These are phyloP conservation scores for Daphoenositta chrysoptera DNA, from an alignment of 2,113 vertebrate species.

Conservation along the genomic window DNA sequence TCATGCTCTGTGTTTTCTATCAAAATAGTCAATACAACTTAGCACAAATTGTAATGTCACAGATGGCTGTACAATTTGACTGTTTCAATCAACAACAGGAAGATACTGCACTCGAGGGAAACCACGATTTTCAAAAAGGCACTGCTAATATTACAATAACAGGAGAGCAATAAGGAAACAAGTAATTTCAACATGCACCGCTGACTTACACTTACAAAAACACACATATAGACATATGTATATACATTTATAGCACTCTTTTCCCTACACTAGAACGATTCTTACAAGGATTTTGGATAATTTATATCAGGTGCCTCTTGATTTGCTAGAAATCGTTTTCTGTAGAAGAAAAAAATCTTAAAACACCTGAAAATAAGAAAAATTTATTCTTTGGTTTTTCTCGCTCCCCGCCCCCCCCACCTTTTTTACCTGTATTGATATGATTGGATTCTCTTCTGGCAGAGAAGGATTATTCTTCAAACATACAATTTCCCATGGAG, in stretches of 20 bases:
- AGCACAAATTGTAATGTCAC: not conserved
- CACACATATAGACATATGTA: not conserved
- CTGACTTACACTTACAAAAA: not conserved
- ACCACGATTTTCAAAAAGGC: not conserved
- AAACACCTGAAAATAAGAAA: not conserved
- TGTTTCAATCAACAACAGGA: not conserved
- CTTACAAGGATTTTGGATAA: not conserved
- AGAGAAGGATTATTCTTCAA: not conserved
- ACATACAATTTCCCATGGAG: not conserved
- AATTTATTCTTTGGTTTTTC: not conserved
- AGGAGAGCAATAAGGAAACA: not conserved
- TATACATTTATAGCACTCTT: not conserved
- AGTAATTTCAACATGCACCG: not conserved
- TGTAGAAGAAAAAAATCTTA: not conserved
- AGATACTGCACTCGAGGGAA: not conserved
- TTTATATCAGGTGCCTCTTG: not conserved
- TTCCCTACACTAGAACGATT: not conserved
- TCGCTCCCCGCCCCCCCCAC: rapidly evolving
- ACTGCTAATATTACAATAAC: not conserved
- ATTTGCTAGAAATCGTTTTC: not conserved
- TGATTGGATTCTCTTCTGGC: not conserved
- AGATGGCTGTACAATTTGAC: not conserved
- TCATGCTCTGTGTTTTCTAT: not conserved
- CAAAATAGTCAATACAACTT: not conserved
- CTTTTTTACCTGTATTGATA: not conserved